Conservation (phyloP, 2,113 vertebrate genomes). For the Grantiella picta region DNA sequence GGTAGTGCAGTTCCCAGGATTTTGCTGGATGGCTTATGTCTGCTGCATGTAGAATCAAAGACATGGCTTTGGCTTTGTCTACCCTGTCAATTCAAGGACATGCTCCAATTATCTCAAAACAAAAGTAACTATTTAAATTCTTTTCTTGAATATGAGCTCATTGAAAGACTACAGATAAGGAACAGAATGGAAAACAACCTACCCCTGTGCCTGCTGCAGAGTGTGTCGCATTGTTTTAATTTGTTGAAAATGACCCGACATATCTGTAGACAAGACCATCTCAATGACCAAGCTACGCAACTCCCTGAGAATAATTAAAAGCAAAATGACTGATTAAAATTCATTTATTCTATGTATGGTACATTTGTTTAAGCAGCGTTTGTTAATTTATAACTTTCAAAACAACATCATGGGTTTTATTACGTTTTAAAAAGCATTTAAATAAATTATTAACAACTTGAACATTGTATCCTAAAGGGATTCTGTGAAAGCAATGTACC, state of each 20-base stretch:
- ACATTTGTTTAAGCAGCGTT: conserved; percentile 1
- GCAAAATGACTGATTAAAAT: conserved; percentile 27
- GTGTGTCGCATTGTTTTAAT: conserved; percentile 90
- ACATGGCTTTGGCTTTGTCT: conserved; percentile 94
- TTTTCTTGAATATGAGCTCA: conserved; percentile 8
- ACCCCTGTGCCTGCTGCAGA: conserved; percentile 91
- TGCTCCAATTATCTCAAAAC: conserved; percentile 43
- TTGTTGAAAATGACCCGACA: conserved; percentile 97
- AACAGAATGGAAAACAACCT: conserved; percentile 59
- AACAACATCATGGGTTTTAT: not conserved
- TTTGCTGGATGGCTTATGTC: conserved; percentile 98
- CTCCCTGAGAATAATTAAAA: conserved; percentile 79
- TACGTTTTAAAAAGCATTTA: conserved; percentile 2
- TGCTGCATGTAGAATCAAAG: conserved; percentile 91
- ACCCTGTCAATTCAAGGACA: conserved; percentile 81
- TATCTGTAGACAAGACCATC: conserved; percentile 96
- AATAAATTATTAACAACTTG: conserved; percentile 41
- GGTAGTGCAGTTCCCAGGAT: conserved; percentile 87
- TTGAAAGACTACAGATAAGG: not conserved
- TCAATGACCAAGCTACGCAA: conserved; percentile 89
- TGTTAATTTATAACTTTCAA: conserved; percentile 42
- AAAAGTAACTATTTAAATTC: conserved; percentile 21
- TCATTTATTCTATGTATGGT: conserved; percentile 2
- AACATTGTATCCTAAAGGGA: not conserved
- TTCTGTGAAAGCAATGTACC: not conserved